A percentile compares a stretch with the other conserved stretches of the same genome.
phyloP scores from a whole-genome alignment of 2,797 vertebrate genomes.

The Sebastes matsubarae region DNA sequence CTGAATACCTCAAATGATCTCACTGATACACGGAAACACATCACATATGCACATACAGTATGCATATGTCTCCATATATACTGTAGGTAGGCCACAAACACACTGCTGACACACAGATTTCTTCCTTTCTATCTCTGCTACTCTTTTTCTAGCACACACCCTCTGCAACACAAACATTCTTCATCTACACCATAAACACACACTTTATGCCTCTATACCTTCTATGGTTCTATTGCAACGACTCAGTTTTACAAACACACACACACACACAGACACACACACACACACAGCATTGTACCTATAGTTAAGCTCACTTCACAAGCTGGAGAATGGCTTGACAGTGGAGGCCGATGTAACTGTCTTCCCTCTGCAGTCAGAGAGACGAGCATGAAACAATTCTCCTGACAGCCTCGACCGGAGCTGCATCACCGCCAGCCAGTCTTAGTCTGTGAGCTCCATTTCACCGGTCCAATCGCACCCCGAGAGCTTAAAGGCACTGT shows the following conservation, averaged over 20 bases:
- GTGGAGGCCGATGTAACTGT: conserved; percentile 37
- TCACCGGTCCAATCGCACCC: conserved; percentile 41
- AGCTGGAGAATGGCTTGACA: conserved; percentile 42
- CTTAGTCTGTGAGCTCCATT: conserved; percentile 35
- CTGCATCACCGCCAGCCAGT: conserved; percentile 32
- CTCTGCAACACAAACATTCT: neutral
- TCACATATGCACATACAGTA: neutral
- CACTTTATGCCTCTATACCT: neutral
- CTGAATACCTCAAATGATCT: neutral
- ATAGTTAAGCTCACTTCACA: conserved; percentile 46
- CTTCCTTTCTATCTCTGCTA: neutral
- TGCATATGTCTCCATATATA: neutral
- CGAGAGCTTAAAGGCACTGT: conserved; percentile 16
- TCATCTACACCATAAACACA: neutral
- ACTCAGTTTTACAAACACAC: neutral
- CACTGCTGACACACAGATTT: neutral
- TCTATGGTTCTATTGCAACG: neutral
- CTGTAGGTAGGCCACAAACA: neutral
- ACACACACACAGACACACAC: neutral
- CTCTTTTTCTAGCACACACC: neutral
- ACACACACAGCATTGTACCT: conserved; percentile 10
- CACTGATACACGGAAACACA: neutral
- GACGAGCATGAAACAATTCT: conserved; percentile 54
- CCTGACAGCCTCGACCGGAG: conserved; percentile 46
- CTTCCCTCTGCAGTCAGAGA: conserved; percentile 31